phyloP scores from a whole-genome alignment of 1,140 invertebrate genomes.

The Trigoniulus corallinus region DNA sequence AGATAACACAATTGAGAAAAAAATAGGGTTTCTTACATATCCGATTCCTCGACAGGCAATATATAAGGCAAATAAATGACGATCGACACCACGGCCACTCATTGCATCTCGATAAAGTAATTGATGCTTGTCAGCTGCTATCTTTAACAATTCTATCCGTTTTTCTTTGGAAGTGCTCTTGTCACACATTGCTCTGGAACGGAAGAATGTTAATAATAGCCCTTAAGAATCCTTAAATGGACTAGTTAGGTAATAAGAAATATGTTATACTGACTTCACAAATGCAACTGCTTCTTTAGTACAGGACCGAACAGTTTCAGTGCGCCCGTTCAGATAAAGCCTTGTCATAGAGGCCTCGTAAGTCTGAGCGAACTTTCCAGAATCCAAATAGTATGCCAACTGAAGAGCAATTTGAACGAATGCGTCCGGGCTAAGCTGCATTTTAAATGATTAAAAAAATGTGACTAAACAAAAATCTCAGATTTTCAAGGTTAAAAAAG shows the following conservation, averaged over 20 bases:
- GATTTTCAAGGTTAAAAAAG: not conserved
- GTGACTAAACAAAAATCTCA: constrained; percentile 3
- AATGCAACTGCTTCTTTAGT: constrained; percentile 65
- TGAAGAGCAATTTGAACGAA: constrained; percentile 92
- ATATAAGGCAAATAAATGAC: constrained; percentile 94
- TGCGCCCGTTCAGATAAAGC: constrained; percentile 86
- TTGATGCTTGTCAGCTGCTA: constrained; percentile 68
- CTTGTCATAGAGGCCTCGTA: constrained; percentile 98
- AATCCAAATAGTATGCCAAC: constrained; percentile 76
- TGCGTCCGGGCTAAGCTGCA: constrained; percentile 69
- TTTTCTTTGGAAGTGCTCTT: constrained; percentile 34
- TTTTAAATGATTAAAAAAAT: constrained; percentile 1
- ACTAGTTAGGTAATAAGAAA: not conserved
- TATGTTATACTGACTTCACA: not conserved
- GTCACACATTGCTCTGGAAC: not conserved
- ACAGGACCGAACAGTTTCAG: constrained; percentile 92
- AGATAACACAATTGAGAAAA: constrained; percentile 16
- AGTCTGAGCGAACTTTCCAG: constrained; percentile 79
- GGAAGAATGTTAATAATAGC: no score
- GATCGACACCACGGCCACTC: constrained; percentile 88
- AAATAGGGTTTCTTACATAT: not conserved
- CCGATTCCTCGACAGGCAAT: constrained; percentile 95
- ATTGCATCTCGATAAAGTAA: constrained; percentile 83
- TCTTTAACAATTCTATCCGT: constrained; percentile 41
- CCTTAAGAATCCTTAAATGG: constrained; percentile 2